Conservation (phyloP, 2,113 vertebrate genomes). For the Anhinga anhinga region DNA sequence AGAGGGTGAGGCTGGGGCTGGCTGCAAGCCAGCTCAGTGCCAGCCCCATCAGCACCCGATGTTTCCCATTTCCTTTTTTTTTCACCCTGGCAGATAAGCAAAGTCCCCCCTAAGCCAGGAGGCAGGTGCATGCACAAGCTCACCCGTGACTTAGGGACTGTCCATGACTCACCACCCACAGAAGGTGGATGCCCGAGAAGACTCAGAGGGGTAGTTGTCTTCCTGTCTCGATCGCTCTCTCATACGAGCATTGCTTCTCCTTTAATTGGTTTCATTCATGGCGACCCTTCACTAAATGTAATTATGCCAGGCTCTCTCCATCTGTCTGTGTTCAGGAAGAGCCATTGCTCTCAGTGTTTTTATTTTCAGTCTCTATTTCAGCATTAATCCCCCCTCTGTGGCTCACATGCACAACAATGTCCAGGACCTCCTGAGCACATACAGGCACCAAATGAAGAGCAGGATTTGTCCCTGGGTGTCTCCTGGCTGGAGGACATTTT, state of each 20-base stretch:
- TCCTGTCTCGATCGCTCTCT: not conserved
- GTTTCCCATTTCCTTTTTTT: constrained; percentile 44
- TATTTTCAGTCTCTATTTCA: constrained; percentile 54
- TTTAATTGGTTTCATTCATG: constrained; percentile 68
- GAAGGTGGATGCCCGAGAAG: not conserved
- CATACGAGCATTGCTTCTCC: not conserved
- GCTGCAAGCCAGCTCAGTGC: constrained; percentile 46
- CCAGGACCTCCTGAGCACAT: constrained; percentile 16
- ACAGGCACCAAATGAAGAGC: not conserved
- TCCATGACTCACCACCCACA: not conserved
- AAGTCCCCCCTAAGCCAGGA: constrained; percentile 13
- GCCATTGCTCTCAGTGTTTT: constrained; percentile 37
- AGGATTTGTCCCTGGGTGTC: not conserved
- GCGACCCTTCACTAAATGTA: constrained; percentile 75
- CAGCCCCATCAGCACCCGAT: not conserved
- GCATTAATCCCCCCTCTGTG: constrained; percentile 5
- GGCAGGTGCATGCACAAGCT: not conserved
- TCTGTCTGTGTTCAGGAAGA: constrained; percentile 78
- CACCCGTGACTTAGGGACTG: not conserved
- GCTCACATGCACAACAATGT: not conserved
- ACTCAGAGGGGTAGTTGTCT: not conserved
- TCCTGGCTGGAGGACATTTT: not conserved
- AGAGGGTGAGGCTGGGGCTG: constrained; percentile 35
- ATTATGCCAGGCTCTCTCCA: constrained; percentile 81
- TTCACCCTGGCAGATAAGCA: not conserved